These are phyloP conservation scores for Anthoscopus minutus DNA, from an alignment of 2,113 vertebrate species.

Conservation along the genomic window DNA sequence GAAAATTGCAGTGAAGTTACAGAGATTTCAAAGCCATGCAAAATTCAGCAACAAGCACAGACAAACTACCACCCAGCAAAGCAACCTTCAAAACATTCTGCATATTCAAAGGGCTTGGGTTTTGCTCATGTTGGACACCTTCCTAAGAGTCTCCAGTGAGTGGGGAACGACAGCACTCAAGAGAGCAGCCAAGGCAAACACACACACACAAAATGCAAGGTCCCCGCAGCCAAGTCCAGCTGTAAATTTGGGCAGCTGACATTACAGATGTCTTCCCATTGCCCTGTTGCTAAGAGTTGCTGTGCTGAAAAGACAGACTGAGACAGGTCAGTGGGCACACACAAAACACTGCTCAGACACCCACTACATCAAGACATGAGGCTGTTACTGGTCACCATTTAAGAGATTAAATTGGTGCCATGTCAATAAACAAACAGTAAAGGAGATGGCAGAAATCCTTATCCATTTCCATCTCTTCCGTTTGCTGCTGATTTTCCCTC, in stretches of 20 bases:
- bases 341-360: constrained; percentile 29
- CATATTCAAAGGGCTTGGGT: background rate
- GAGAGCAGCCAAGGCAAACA: background rate
- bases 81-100: background rate
- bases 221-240: background rate
- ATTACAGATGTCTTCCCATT: background rate
- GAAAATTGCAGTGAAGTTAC: constrained; percentile 1
- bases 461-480: background rate
- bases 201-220: background rate
- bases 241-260: constrained; percentile 34
- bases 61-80: constrained; percentile 19
- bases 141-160: background rate
- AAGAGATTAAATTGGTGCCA: background rate
- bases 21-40: constrained; percentile 34
- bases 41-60: constrained; percentile 1
- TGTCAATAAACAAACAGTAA: constrained; percentile 34
- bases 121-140: background rate
- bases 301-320: constrained; percentile 21
- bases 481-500: background rate
- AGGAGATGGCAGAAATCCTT: background rate
- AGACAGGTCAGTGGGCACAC: constrained; percentile 7
- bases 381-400: background rate
- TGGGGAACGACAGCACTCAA: background rate
- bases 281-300: background rate
- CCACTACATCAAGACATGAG: background rate